Evolutionary conservation across 2,113 vertebrate genomes (phyloP), one percentile per base, ranked within the genome.

Genomic region (Takifugu bimaculatus): DNA sequence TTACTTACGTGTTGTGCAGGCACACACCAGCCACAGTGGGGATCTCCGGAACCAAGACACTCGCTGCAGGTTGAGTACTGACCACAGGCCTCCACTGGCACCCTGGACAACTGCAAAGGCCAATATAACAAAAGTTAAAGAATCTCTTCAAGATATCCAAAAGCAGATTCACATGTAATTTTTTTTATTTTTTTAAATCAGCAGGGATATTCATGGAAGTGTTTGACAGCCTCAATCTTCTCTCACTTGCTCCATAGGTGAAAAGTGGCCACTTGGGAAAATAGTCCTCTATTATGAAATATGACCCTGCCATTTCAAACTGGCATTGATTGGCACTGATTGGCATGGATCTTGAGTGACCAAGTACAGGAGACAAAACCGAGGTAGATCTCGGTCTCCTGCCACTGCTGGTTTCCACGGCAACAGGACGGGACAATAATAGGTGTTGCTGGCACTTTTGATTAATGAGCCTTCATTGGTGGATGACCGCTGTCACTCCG

Each of bases 1-100:
- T 39, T 61, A 92, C 96, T 98, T 86, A 99, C 96, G 39, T 93
- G 88, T 95, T 98, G 80, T 99, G 96, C 15, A 99, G 95, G 63
- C n/a, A 99, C 96, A 85, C 96, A 99, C 96, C 96, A 99, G 57
- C 96, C 96, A 9, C 96, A 99, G 85, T 99, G 96, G 9, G 96
- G 96, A 60, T 99, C 96, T 0, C 96, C 95, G 0, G 96, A 97
- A 70, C 95, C 95, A 13, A 99, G 89, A 77, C 96, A 99, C 59
- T 95, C 89, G 0, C 91, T 89, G 85, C 96, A 99, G 68, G 91
- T 95, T 63, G 82, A 85, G 20, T 99, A 92, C 82, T 98, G 96
- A 63, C 90, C 89, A 13, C 96, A 99, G 0, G 92, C 94, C 82
- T 98, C 97, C 87, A 99, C 96, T 0, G 97, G 97, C 39, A 98